Percentiles rank a stretch among this genome's conserved stretches.
phyloP scores from a whole-genome alignment of 2,797 vertebrate genomes.

The Chiloscyllium punctatum region DNA sequence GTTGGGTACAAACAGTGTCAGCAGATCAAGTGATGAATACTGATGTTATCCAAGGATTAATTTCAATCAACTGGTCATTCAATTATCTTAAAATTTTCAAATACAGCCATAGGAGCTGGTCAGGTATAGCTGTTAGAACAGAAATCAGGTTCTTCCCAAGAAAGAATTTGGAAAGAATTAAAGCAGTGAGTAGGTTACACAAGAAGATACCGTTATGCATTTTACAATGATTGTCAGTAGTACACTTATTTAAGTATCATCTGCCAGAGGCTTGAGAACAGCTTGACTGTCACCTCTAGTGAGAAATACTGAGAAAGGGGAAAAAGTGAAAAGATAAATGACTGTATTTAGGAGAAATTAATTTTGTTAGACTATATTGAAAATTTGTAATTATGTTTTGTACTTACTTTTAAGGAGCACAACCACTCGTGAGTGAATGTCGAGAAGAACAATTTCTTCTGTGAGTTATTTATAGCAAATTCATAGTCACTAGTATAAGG shows the following conservation, averaged over 20 bases:
- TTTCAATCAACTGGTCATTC: not conserved
- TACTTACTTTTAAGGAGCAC: not conserved
- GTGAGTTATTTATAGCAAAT: not conserved
- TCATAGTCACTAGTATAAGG: not conserved
- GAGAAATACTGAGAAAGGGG: not conserved
- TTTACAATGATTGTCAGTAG: not conserved
- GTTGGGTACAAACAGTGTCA: not conserved
- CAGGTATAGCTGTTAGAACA: not conserved
- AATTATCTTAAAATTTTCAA: not conserved
- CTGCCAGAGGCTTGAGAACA: not conserved
- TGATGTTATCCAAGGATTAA: not conserved
- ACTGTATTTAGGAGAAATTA: not conserved
- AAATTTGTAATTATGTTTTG: not conserved
- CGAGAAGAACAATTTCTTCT: not conserved
- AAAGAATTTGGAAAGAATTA: not conserved
- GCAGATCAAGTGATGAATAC: not conserved
- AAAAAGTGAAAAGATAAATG: not conserved
- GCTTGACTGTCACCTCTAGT: not conserved
- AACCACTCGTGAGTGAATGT: not conserved
- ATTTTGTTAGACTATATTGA: not conserved
- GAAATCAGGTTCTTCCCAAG: not conserved
- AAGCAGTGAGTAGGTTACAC: not conserved
- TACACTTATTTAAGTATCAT: not conserved
- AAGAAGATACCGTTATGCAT: too few species aligned
- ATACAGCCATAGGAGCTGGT: not conserved